A percentile compares a stretch with the other conserved stretches of the same genome.
Conservation (phyloP, 2,113 vertebrate species). For the Poeciliopsis occidentalis region DNA sequence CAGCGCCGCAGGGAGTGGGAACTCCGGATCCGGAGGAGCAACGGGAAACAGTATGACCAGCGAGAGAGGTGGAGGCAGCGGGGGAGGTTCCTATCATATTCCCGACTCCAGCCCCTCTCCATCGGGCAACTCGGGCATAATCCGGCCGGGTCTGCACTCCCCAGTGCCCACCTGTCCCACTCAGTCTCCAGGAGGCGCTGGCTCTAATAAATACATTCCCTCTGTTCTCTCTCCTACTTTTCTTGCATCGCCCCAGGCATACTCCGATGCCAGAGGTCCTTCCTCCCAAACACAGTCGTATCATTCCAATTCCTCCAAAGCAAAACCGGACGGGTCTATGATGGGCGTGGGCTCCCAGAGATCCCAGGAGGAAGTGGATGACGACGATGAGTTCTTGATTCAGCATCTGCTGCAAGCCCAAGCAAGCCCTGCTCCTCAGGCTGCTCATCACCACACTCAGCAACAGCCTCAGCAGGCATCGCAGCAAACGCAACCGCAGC, state of each 20-base stretch:
- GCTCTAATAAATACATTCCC: conserved; percentile 88
- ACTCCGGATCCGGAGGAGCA: conserved; percentile 72
- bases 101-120: conserved; percentile 90
- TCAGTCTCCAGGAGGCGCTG: conserved; percentile 86
- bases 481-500: conserved; percentile 75
- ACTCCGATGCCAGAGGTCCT: conserved; percentile 77
- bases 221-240: conserved; percentile 90
- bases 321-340: conserved; percentile 76
- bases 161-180: conserved; percentile 85
- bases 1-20: conserved; percentile 72
- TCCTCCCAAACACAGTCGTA: conserved; percentile 78
- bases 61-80: conserved; percentile 74
- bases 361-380: conserved; percentile 87
- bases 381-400: conserved; percentile 94
- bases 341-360: conserved; percentile 79
- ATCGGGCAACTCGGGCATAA: conserved; percentile 85
- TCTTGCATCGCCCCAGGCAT: conserved; percentile 83
- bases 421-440: conserved; percentile 78
- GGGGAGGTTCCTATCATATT: conserved; percentile 80
- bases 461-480: conserved; percentile 72
- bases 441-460: conserved; percentile 76
- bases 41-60: conserved; percentile 69
- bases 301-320: conserved; percentile 77
- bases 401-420: conserved; percentile 91
- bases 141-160: conserved; percentile 88